Base-by-base conservation (phyloP, 2,888 invertebrate genomes). In the Noctua pronuba region DNA sequence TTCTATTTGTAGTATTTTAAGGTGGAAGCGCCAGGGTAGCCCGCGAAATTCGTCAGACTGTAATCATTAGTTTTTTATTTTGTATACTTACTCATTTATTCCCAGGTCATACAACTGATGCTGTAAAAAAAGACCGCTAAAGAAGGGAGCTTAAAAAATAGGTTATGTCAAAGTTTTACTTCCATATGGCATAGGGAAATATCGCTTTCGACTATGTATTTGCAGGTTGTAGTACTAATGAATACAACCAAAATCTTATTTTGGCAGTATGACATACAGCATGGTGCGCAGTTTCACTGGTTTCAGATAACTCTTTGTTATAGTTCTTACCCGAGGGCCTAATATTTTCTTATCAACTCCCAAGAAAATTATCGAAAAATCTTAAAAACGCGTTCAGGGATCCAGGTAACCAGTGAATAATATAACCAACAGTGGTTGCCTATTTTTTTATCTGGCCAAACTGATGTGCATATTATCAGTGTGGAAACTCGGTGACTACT, bases 391-490 rank as follows among this genome's bases (percentile, higher is more conserved):
- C 3, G 11, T 58, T 58, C 10, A 31, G 60, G 21, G 28, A 28
- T 28, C 16, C 16, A 28, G 31, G 28, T 60, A 31, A 31, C 60
- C 60, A 60, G 8, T 31, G 31, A 31, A 31, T 60, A 60, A 60
- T 60, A 60, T 31, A 60, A 31, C 18, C 7, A 60, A 31, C 31
- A 18, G 7, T 31, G 18, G 11, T 28, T 46, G 46, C 24, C 24
- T n/a, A 21, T 2, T 24, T 46, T n/a, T 74, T 28, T 75, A 38
- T 77, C 41, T 7, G 4, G 8, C 16, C 24, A 52, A 24, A 70
- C 38, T 18, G 28, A 28, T 68, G 41, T n/a, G 46, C n/a, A 41
- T 77, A 24, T 38, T 78, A 64, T 35, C 77, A 46, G 35, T 52
- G 38, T 62, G 52, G 28, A 28, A 24, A 52, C 35, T 62, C 41